These are phyloP conservation scores for Ganaspis sp. DNA, from an alignment of 1,140 invertebrate genomes.

Conservation along the genomic window DNA sequence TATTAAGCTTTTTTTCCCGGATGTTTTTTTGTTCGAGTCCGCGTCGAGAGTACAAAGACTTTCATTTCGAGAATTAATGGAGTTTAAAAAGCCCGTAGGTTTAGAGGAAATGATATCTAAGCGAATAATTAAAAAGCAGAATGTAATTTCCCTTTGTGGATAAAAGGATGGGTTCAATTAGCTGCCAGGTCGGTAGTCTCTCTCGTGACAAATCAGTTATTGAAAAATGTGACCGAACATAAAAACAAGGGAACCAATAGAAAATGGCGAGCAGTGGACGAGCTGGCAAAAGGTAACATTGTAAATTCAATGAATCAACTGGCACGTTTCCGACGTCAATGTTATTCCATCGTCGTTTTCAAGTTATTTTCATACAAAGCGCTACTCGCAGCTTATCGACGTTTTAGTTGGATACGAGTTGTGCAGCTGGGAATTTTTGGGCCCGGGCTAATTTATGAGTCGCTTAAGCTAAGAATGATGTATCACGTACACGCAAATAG, in stretches of 20 bases:
- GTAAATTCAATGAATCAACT: background rate
- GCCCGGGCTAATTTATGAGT: background rate
- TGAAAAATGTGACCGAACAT: background rate
- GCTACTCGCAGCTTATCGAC: background rate
- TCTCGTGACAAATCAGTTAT: background rate
- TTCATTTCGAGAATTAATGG: too few relatives aligned
- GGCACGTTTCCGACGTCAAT: background rate
- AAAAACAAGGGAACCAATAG: background rate
- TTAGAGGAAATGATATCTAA: background rate
- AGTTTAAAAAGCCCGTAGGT: background rate
- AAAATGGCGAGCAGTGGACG: background rate
- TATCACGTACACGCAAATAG: background rate
- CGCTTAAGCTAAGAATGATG: background rate
- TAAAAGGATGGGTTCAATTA: background rate
- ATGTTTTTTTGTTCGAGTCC: too few relatives aligned
- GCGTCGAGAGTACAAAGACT: too few relatives aligned
- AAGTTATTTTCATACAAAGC: slow-evolving; percentile 5
- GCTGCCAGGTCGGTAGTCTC: background rate
- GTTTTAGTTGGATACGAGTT: background rate
- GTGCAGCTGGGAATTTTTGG: background rate
- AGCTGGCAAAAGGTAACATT: background rate
- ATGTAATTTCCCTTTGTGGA: slow-evolving; percentile 1
- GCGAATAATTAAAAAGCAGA: background rate
- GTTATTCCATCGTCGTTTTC: slow-evolving; percentile 4
- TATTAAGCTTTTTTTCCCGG: too few relatives aligned